Base-by-base conservation (phyloP, 1,140 invertebrate species). In the Whitmania pigra region DNA sequence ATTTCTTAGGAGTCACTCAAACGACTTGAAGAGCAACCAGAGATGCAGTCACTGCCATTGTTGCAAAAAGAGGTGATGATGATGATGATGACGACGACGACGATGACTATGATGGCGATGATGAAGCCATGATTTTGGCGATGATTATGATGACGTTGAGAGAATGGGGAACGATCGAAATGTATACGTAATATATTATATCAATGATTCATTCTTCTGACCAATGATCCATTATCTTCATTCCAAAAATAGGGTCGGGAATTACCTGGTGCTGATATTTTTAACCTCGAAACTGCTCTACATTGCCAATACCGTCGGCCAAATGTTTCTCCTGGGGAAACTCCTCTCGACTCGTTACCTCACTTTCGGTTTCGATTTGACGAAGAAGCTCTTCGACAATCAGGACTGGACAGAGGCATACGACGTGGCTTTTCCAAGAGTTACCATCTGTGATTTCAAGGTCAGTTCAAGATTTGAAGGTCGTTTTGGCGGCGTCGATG, bases 201-300 rank as follows among this genome's bases (percentile, higher is more conserved):
- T 11, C 15, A 11, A 15, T 11, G 13, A 49, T 36, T 36, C 31
- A 36, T 36, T 36, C 6, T 6, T 36, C 43, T 49, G 43, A 15
- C 15, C 11, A 5, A 11, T 49, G 43, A 13, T 18, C 11, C 11
- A 2, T 63, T 15, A 15, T 17, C 11, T n/a, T 63, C 29, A 15
- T 17, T 17, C 22, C 57, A 13, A 63, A 63, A 63, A 11, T 25
- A 68, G 82, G 27, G 82, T 82, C 70, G 84, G 84, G 66, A 81
- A 82, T 73, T 85, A 83, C 74, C 77, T 85, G 9, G 78, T 81
- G 27, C 78, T 78, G 18, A 77, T 85, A 22, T 85, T 85, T 74
- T 78, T 84, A 73, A 79, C 84, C 73, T 83, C 83, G 29, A 85
- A 85, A 75, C 71, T 84, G 2, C 75, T 85, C 18, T 85, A 84